phyloP scores from a whole-genome alignment of 2,797 vertebrate genomes.

The Galagoides demidoff region DNA sequence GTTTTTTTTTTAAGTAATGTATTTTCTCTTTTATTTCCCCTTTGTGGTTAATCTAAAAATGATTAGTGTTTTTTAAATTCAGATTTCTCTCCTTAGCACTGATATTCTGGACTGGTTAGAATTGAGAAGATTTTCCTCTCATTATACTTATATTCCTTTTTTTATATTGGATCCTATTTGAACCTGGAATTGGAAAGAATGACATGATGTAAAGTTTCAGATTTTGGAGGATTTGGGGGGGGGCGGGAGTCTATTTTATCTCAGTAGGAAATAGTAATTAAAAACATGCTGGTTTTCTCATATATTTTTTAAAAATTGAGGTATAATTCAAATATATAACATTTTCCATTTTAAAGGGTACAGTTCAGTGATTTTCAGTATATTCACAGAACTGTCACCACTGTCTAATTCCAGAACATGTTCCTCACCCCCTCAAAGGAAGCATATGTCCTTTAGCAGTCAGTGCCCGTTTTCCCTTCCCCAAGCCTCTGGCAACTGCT shows the following conservation, averaged over 20 bases:
- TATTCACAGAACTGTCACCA: not conserved
- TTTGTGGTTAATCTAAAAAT: not conserved
- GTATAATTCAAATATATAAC: not conserved
- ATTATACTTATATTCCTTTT: no score
- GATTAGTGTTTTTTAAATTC: not conserved
- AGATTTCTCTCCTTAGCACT: not conserved
- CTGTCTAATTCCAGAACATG: not conserved
- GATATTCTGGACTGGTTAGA: not conserved
- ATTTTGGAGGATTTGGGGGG: not conserved
- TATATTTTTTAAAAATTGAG: not conserved
- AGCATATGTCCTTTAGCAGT: not conserved
- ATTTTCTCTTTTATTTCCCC: not conserved
- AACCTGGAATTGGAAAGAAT: not conserved
- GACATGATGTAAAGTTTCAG: slow-evolving; percentile 24
- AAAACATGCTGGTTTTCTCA: not conserved
- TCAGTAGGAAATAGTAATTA: not conserved
- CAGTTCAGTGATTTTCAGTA: not conserved
- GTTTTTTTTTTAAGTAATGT: not conserved
- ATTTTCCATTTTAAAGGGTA: not conserved
- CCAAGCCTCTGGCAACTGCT: not conserved
- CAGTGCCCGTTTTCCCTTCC: not conserved
- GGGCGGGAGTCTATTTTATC: not conserved
- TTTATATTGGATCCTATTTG: not conserved
- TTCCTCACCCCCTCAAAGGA: not conserved
- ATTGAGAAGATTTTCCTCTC: not conserved